Base-by-base conservation (phyloP, 2,888 invertebrate species). In the Apodemia duryi region DNA sequence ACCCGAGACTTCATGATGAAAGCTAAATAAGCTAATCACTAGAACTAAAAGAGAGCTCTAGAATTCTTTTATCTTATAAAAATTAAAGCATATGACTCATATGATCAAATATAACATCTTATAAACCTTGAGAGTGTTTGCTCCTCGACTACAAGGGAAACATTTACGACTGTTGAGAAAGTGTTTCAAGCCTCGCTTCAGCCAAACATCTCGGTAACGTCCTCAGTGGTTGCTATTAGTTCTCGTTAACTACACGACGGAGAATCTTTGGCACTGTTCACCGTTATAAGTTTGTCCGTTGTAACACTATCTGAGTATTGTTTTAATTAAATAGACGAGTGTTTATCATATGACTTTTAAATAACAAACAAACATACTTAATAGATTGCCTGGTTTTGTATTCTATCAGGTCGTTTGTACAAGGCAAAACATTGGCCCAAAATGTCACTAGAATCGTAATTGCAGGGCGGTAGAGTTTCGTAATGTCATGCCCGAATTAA, bases 121-220 rank as follows among this genome's bases (percentile, higher is more conserved):
- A 43, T 11, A 11, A 2, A 43, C 38, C 1, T 7, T 38, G 38
- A 43, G 43, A 43, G 10, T 43, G 11, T 10, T 54, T 5, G 52
- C 54, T 54, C 54, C 29, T 21, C 29, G 54, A 28, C 29, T 54
- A 54, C 29, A 4, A 11, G 11, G 54, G 29, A 28, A 54, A 54
- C 54, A 54, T 54, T 54, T 54, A 54, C 54, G 54, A 54, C 29
- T 54, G 54, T 54, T 54, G 29, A 9, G 54, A 54, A 54, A 54
- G 5, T 54, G 54, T 54, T 54, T 54, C 29, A 29, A 54, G 54
- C 54, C 54, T 54, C 29, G 54, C 54, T 54, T 54, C 54, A 54
- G 54, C 54, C 54, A 32, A 54, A 54, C 54, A 54, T 54, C 54
- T 54, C 11, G 29, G 54, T 54, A 54, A 54, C 54, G 29, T 54